Percentiles rank a stretch among this genome's conserved stretches.
Evolutionary conservation across 2,113 vertebrate genomes (phyloP).

Genomic region (Mesembrinibis cayennensis): DNA sequence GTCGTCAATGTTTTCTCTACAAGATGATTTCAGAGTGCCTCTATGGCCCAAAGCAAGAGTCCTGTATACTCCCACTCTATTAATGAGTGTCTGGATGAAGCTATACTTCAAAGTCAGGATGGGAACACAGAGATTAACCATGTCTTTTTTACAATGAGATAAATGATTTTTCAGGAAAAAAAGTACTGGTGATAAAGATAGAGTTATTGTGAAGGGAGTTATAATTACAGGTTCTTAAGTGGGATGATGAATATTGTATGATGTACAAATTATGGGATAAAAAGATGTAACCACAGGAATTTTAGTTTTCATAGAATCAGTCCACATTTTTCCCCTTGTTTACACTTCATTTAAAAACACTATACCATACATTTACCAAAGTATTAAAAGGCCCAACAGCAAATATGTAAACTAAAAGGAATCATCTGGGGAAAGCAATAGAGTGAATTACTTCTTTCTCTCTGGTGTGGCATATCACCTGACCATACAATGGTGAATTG

Average conservation of each 20-base stretch:
- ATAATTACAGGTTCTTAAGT: background rate
- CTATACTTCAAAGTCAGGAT: background rate
- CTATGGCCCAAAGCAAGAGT: background rate
- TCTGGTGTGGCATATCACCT: background rate
- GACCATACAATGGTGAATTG: background rate
- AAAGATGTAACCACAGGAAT: background rate
- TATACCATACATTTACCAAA: background rate
- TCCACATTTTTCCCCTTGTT: background rate
- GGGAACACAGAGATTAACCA: background rate
- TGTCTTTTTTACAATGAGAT: background rate
- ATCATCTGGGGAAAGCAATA: background rate
- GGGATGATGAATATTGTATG: background rate
- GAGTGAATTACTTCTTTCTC: slow-evolving; percentile 1
- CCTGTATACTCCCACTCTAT: background rate
- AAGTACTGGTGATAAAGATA: accelerated
- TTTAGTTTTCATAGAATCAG: background rate
- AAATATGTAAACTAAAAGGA: background rate
- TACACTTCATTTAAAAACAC: background rate
- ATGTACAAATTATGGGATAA: background rate
- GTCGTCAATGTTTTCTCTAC: background rate
- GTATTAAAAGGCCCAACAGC: background rate
- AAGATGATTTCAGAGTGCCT: background rate
- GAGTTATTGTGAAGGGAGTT: background rate
- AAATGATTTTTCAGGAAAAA: background rate
- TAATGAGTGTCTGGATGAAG: background rate